These are phyloP conservation scores for Clunio marinus DNA, from an alignment of 2,888 invertebrate genomes.

Conservation along the genomic window DNA sequence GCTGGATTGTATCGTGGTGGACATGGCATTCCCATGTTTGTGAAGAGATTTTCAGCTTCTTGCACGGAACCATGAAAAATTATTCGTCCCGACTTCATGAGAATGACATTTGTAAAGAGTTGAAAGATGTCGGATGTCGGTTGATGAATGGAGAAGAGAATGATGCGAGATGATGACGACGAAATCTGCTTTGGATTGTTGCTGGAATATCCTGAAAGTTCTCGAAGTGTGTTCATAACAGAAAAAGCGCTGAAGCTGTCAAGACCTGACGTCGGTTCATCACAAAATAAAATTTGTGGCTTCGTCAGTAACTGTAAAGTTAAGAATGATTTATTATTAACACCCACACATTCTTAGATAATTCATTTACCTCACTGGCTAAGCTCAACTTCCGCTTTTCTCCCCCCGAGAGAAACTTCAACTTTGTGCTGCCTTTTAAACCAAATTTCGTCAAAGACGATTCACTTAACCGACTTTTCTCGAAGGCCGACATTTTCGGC, in stretches of 20 bases:
- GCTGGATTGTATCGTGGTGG: conserved; percentile 79
- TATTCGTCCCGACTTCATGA: conserved; percentile 72
- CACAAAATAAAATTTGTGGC: conserved; percentile 85
- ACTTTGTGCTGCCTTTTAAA: conserved; percentile 64
- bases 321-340: not conserved
- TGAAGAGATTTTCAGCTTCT: conserved; percentile 65
- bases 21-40: conserved; percentile 61
- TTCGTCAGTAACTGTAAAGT: conserved; percentile 67
- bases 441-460: conserved; percentile 59
- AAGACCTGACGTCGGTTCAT: conserved; percentile 89
- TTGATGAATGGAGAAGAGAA: conserved; percentile 86
- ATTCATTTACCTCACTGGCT: conserved; percentile 68
- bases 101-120: conserved; percentile 72
- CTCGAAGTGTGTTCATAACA: conserved; percentile 67
- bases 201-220: conserved; percentile 58
- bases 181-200: not conserved
- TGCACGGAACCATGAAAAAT: conserved; percentile 74
- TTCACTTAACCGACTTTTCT: not conserved
- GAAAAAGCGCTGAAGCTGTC: conserved; percentile 84
- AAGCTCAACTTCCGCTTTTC: conserved; percentile 81
- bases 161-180: conserved; percentile 56
- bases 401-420: conserved; percentile 81
- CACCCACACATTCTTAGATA: not conserved
- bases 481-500: not conserved
- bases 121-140: conserved; percentile 83